These are phyloP conservation scores for Gobiocypris rarus DNA, from an alignment of 2,113 vertebrate genomes.

Conservation along the genomic window DNA sequence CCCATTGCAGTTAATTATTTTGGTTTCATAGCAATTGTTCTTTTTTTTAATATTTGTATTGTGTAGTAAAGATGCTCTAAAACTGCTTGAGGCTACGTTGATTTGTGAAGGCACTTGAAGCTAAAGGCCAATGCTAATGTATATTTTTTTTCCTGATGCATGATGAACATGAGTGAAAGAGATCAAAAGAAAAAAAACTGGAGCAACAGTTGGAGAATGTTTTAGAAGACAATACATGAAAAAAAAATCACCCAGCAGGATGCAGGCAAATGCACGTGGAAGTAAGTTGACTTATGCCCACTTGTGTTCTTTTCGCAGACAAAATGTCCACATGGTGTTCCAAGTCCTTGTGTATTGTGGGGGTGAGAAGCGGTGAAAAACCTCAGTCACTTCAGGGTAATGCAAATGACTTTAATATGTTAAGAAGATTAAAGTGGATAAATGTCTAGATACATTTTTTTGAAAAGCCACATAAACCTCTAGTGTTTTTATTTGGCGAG, in stretches of 20 bases:
- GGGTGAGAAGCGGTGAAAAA: conserved; percentile 72
- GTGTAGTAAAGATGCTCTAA: background rate
- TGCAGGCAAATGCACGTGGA: conserved; percentile 61
- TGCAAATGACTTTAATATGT: conserved; percentile 86
- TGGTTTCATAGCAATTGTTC: too few relatives aligned
- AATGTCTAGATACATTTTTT: conserved; percentile 84
- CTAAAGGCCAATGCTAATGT: background rate
- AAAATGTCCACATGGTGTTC: conserved; percentile 76
- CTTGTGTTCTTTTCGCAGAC: conserved; percentile 68
- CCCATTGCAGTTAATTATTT: too few relatives aligned
- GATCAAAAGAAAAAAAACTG: conserved; percentile 59
- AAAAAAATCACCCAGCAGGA: conserved; percentile 25
- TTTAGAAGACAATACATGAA: conserved; percentile 26
- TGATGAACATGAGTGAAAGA: conserved; percentile 69
- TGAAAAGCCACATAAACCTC: conserved; percentile 82
- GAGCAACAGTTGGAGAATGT: conserved; percentile 31
- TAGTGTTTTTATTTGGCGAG: conserved; percentile 76
- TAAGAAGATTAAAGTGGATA: conserved; percentile 87
- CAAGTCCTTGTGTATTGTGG: conserved; percentile 74
- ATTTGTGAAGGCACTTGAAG: background rate
- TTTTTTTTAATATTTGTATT: background rate
- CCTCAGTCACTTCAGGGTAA: conserved; percentile 81
- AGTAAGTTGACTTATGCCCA: conserved; percentile 76
- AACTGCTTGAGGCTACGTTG: background rate
- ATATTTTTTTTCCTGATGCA: conserved; percentile 45